phyloP scores from a whole-genome alignment of 2,797 vertebrate species.

The Sebastes baramenuke region DNA sequence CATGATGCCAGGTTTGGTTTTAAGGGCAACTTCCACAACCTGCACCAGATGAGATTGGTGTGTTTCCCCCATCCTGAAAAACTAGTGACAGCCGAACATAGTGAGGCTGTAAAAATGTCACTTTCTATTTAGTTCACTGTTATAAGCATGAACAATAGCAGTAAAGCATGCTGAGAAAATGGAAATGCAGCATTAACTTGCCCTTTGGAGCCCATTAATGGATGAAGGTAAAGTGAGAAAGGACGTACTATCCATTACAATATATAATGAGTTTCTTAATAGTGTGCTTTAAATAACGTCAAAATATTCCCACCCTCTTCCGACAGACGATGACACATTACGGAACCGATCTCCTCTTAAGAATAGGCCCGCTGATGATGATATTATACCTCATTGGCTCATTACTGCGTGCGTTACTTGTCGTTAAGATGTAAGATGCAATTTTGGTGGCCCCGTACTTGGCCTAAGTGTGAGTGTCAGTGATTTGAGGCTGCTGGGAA shows the following conservation, averaged over 20 bases:
- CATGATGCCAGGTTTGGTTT: neutral
- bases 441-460: conserved; percentile 33
- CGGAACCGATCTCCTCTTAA: neutral
- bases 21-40: neutral
- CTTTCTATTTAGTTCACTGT: neutral
- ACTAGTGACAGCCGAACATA: neutral
- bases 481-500: conserved; percentile 54
- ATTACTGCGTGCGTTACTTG: conserved; percentile 25
- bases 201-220: neutral
- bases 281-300: neutral
- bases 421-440: conserved; percentile 33
- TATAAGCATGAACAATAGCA: neutral
- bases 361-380: neutral
- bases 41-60: neutral
- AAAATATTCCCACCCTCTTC: neutral
- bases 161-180: neutral
- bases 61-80: neutral
- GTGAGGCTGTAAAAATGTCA: neutral
- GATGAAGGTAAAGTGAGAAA: neutral
- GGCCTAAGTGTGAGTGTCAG: conserved; percentile 25
- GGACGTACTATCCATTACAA: neutral
- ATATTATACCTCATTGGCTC: conserved; percentile 2
- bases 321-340: neutral
- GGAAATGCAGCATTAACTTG: neutral
- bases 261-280: neutral